phyloP scores from a whole-genome alignment of 2,113 vertebrate species.

The Synchiropus splendidus region DNA sequence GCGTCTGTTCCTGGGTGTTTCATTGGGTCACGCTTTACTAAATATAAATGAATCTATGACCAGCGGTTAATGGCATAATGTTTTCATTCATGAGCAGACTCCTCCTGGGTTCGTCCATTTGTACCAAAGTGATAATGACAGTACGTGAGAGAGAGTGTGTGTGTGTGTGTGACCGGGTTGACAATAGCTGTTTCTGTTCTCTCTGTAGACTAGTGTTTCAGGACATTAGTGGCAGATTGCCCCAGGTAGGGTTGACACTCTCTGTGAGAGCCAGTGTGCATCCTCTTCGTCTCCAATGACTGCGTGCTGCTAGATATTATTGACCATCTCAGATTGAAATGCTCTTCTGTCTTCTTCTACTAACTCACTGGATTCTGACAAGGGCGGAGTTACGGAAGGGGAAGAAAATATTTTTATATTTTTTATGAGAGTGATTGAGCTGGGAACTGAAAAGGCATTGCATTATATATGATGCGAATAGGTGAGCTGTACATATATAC shows the following conservation, averaged over 20 bases:
- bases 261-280: constrained; percentile 70
- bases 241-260: constrained; percentile 71
- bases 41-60: not conserved
- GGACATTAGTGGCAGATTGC: constrained; percentile 76
- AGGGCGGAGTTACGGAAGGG: constrained; percentile 68
- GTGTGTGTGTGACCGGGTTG: constrained; percentile 60
- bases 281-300: constrained; percentile 67
- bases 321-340: constrained; percentile 73
- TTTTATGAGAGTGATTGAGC: too few species aligned
- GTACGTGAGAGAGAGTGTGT: constrained; percentile 26
- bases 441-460: too few species aligned
- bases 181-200: constrained; percentile 75
- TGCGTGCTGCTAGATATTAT: constrained; percentile 68
- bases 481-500: too few species aligned
- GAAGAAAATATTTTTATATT: constrained; percentile 38
- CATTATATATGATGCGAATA: too few species aligned
- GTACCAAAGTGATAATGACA: constrained; percentile 48
- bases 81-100: constrained; percentile 33
- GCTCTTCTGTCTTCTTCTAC: constrained; percentile 70
- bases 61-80: not conserved
- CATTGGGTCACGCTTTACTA: not conserved
- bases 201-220: constrained; percentile 79
- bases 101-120: constrained; percentile 58
- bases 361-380: constrained; percentile 74
- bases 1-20: constrained; percentile 38